A percentile compares a stretch with the other conserved stretches of the same genome.
These are phyloP conservation scores for Pararge aegeria DNA, from an alignment of 1,140 invertebrate genomes.

Conservation along the genomic window DNA sequence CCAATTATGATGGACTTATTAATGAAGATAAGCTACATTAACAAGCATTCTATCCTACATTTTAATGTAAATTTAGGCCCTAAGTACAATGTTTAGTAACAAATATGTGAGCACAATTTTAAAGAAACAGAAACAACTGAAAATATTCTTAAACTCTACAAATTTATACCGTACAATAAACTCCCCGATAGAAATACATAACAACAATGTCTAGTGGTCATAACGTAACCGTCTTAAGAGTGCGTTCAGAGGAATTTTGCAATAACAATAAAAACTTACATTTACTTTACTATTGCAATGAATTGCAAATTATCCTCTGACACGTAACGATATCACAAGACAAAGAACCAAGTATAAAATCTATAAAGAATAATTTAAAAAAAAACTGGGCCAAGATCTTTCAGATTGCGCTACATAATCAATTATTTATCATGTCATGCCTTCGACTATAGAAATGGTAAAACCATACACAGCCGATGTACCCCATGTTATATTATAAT, in stretches of 20 bases:
- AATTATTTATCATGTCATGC: not conserved
- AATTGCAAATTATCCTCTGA: conserved; percentile 12
- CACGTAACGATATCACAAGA: conserved; percentile 11
- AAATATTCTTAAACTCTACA: conserved; percentile 41
- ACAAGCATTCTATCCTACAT: conserved; percentile 27
- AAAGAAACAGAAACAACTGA: conserved; percentile 41
- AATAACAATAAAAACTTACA: not conserved
- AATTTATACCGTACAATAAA: conserved; percentile 31
- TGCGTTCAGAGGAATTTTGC: conserved; percentile 27
- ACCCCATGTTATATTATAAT: conserved; percentile 9
- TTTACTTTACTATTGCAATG: not conserved
- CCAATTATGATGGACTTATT: conserved; percentile 3
- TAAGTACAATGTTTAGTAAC: conserved; percentile 59
- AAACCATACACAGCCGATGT: conserved; percentile 21
- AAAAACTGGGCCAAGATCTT: conserved; percentile 16
- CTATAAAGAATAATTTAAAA: conserved; percentile 13
- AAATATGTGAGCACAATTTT: conserved; percentile 48
- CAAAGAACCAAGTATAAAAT: conserved; percentile 16
- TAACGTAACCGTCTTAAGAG: conserved; percentile 17
- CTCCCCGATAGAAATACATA: conserved; percentile 28
- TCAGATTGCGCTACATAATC: conserved; percentile 5
- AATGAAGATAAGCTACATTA: conserved; percentile 25
- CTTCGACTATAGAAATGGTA: conserved; percentile 7
- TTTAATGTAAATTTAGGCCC: conserved; percentile 52
- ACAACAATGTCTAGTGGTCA: conserved; percentile 41